Percentiles rank a stretch among this genome's conserved stretches.
Evolutionary conservation across 2,113 vertebrate species (phyloP).

Genomic region (Python bivittatus): DNA sequence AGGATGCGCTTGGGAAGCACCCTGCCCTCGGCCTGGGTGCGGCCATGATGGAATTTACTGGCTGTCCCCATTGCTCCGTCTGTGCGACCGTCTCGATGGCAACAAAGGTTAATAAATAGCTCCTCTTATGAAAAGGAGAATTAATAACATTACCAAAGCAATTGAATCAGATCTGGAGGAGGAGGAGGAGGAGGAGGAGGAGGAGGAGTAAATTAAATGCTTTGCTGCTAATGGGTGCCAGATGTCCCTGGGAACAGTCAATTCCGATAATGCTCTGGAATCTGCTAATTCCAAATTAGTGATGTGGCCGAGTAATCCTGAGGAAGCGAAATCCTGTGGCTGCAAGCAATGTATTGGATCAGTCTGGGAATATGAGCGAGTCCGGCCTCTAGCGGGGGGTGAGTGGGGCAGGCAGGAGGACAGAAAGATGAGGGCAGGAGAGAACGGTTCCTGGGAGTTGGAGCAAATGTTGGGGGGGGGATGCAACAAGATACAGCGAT

Average conservation of each 20-base stretch:
- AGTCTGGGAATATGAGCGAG: not conserved
- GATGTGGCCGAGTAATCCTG: constrained; percentile 32
- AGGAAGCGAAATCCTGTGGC: constrained; percentile 33
- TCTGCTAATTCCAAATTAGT: constrained; percentile 44
- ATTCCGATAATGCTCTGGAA: constrained; percentile 48
- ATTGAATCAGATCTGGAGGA: constrained; percentile 46
- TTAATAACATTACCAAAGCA: constrained; percentile 42
- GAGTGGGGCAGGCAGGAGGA: not conserved
- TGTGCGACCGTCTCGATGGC: constrained; percentile 31
- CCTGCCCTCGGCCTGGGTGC: not conserved
- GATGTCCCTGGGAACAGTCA: constrained; percentile 43
- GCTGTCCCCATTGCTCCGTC: not conserved
- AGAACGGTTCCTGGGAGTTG: not conserved
- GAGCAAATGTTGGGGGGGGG: not conserved
- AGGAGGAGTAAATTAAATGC: constrained; percentile 51
- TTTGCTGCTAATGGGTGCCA: constrained; percentile 51
- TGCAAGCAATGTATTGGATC: constrained; percentile 29
- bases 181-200: constrained; percentile 35
- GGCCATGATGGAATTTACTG: not conserved
- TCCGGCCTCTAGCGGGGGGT: not conserved
- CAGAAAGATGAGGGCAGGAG: not conserved
- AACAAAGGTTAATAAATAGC: constrained; percentile 27
- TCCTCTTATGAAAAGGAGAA: constrained; percentile 29
- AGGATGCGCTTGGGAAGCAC: not conserved
- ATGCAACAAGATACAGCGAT: not conserved